These are phyloP conservation scores for Mantis religiosa DNA, from an alignment of 2,888 invertebrate species.

Conservation along the genomic window DNA sequence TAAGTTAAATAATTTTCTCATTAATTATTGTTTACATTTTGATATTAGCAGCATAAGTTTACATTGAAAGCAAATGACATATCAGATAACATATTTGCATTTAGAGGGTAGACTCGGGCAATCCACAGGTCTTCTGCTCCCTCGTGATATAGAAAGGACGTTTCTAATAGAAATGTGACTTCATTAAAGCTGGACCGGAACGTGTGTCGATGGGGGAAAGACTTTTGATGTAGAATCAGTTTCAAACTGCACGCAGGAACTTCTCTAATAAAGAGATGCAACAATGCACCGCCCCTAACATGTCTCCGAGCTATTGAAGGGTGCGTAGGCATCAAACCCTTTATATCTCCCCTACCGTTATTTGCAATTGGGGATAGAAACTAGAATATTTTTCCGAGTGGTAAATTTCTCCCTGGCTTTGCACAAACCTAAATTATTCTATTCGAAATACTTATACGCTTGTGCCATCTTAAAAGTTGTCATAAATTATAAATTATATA, in stretches of 20 bases:
- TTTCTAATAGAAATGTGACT: not conserved
- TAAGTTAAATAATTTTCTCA: too few species aligned
- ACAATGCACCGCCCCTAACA: conserved; percentile 1
- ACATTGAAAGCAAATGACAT: not conserved
- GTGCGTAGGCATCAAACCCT: conserved; percentile 1
- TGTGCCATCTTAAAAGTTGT: too few species aligned
- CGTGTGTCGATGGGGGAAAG: conserved; percentile 1
- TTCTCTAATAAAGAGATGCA: conserved; percentile 14
- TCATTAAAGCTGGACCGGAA: conserved; percentile 5
- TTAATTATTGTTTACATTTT: not conserved
- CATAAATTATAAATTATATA: too few species aligned
- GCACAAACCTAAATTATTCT: not conserved
- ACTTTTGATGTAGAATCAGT: conserved; percentile 25
- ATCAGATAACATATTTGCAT: not conserved
- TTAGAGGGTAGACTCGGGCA: not conserved
- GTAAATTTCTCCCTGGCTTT: not conserved
- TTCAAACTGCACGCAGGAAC: conserved; percentile 13
- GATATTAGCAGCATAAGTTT: not conserved
- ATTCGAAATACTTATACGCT: too few species aligned
- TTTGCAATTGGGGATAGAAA: not conserved
- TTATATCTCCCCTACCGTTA: not conserved
- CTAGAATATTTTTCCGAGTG: not conserved
- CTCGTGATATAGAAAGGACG: not conserved
- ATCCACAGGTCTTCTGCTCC: not conserved
- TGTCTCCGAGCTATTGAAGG: not conserved